These are phyloP conservation scores for Archegozetes longisetosus DNA, from an alignment of 1,140 invertebrate genomes.

Conservation along the genomic window DNA sequence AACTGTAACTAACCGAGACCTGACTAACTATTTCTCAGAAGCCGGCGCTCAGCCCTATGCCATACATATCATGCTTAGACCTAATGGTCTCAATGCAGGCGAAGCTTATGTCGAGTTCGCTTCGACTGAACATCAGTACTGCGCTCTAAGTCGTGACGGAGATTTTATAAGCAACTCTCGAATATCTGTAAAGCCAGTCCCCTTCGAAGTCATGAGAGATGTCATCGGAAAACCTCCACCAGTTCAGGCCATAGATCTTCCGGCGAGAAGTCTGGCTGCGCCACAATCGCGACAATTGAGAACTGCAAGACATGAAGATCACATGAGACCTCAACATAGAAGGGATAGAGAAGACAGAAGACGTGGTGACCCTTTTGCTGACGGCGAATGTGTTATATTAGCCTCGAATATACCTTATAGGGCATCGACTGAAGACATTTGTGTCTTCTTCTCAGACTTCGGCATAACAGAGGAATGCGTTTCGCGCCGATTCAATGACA, in stretches of 20 bases:
- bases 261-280: constrained; percentile 11
- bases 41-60: constrained; percentile 52
- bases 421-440: constrained; percentile 65
- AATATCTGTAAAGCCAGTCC: constrained; percentile 46
- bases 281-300: constrained; percentile 7
- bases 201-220: constrained; percentile 36
- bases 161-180: constrained; percentile 38
- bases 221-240: constrained; percentile 20
- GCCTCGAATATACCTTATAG: constrained; percentile 72
- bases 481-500: constrained; percentile 43
- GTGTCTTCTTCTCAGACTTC: constrained; percentile 53
- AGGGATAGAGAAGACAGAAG: not conserved
- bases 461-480: constrained; percentile 26
- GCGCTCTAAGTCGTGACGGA: constrained; percentile 51
- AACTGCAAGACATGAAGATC: constrained; percentile 12
- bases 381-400: constrained; percentile 60
- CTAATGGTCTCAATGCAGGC: constrained; percentile 48
- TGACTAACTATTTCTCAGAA: constrained; percentile 59
- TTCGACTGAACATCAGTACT: constrained; percentile 44
- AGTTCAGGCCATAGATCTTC: not conserved
- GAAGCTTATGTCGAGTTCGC: constrained; percentile 73
- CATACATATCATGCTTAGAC: constrained; percentile 56
- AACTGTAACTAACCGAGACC: constrained; percentile 51
- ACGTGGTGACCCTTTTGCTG: constrained; percentile 29
- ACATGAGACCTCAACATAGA: not conserved